Base-by-base conservation (phyloP, 92 coral and sea anemone species). In the Heteractis magnifica region DNA sequence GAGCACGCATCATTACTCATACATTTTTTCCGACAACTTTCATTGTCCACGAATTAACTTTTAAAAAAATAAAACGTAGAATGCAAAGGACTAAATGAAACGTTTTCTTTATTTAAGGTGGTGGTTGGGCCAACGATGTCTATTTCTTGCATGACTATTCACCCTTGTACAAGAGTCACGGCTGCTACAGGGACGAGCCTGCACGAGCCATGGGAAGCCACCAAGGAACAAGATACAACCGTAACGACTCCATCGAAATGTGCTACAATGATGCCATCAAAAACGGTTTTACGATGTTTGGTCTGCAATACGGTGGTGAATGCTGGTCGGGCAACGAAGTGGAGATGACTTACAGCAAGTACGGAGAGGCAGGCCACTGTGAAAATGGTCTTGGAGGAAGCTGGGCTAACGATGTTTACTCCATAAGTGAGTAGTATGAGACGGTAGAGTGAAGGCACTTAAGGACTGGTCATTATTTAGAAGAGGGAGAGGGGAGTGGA, bases 101-200 rank as follows among this genome's bases (percentile, higher is more conserved):
- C 44, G 44, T 56, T 10, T 10, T 18, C 5, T 72, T 23, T 2
- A 9, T 4, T 72, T 11, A 50, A 79, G 82, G 82, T 34, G 84
- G 84, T 10, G 64, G 20, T 3, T 81, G 84, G 84, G 64, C 84
- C 53, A 81, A 81, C 65, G 84, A 81, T 49, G 77, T 81, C n/a
- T 81, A 81, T 65, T 68, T 81, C 71, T 48, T 81, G 44, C 74
- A 79, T 34, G 26, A 79, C 82, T 79, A 12, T 34, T 79, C 82
- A 21, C 82, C 82, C 5, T 10, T 79, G 73, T 79, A 79, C 82
- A 59, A 64, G 65, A 34, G 74, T 52, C 82, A 79, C 5, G 82
- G 75, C 56, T 79, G 82, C 82, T 79, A 79, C 56, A 79, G 13
- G 20, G 82, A 79, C 73, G 14, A 59, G 2, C 21, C 3, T 6